Conservation (phyloP, 1,140 invertebrate genomes). For the Drosophila sechellia region DNA sequence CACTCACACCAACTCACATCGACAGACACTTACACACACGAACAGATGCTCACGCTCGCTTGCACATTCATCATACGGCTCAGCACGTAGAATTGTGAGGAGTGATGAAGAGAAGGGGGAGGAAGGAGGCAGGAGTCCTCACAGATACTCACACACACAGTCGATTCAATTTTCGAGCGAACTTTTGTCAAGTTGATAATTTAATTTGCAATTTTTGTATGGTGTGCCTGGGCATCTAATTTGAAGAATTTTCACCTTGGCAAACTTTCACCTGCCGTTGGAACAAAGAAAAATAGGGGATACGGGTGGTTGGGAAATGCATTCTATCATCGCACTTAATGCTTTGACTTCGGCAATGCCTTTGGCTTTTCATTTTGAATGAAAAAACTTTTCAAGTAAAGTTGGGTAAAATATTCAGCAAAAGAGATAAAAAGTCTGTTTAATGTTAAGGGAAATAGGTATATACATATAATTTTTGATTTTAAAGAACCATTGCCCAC, state of each 20-base stretch:
- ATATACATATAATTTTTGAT: constrained; percentile 1
- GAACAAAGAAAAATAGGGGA: neutral
- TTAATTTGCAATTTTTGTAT: constrained; percentile 71
- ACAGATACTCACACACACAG: constrained; percentile 29
- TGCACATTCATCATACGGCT: constrained; percentile 79
- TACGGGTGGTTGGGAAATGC: constrained; percentile 38
- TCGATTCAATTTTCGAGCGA: constrained; percentile 59
- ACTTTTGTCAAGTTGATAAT: constrained; percentile 76
- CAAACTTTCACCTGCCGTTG: constrained; percentile 43
- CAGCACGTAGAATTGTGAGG: constrained; percentile 56
- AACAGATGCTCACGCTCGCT: constrained; percentile 75
- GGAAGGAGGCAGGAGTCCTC: neutral
- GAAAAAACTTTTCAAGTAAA: constrained; percentile 42
- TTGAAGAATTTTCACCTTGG: constrained; percentile 72
- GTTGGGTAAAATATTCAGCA: constrained; percentile 38
- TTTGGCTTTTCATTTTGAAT: constrained; percentile 43
- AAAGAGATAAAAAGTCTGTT: neutral
- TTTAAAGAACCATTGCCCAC: constrained; percentile 18
- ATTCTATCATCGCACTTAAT: constrained; percentile 59
- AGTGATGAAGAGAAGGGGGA: neutral
- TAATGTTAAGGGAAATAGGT: constrained; percentile 9
- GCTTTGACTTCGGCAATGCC: constrained; percentile 41
- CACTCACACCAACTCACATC: constrained; percentile 13
- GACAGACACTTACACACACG: constrained; percentile 61
- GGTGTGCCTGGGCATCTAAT: constrained; percentile 61